phyloP scores from a whole-genome alignment of 2,888 invertebrate species.

The Agriotes lineatus region DNA sequence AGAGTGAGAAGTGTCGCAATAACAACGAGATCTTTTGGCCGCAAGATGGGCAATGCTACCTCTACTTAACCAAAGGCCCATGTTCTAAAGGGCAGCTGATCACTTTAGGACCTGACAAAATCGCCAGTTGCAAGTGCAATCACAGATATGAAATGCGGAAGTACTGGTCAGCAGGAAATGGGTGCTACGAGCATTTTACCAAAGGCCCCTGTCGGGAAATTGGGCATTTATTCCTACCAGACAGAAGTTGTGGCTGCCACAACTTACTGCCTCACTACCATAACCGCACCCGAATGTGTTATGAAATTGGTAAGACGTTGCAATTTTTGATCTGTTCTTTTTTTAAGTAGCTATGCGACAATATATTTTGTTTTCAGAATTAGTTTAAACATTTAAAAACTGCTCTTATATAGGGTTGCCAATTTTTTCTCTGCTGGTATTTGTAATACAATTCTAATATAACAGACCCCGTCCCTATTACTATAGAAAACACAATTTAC shows the following conservation, averaged over 20 bases:
- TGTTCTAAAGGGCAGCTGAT: constrained; percentile 82
- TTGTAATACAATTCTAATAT: too few relatives aligned
- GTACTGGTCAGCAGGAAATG: constrained; percentile 72
- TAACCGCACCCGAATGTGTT: constrained; percentile 76
- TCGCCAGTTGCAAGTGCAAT: constrained; percentile 75
- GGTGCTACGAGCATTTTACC: constrained; percentile 85
- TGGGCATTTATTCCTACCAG: constrained; percentile 84
- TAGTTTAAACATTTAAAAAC: too few relatives aligned
- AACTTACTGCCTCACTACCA: constrained; percentile 81
- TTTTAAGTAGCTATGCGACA: too few relatives aligned
- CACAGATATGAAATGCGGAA: constrained; percentile 63
- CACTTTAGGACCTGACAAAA: constrained; percentile 70
- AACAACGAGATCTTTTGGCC: constrained; percentile 82
- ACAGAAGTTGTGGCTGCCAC: constrained; percentile 80
- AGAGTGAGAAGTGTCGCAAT: constrained; percentile 74
- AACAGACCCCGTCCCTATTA: too few relatives aligned
- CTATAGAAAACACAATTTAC: too few relatives aligned
- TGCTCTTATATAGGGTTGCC: too few relatives aligned
- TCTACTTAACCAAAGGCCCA: constrained; percentile 78
- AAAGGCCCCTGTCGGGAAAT: constrained; percentile 82
- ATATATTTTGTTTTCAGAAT: too few relatives aligned
- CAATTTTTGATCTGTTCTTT: too few relatives aligned
- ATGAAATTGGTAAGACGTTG: constrained; percentile 75
- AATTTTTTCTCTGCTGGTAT: too few relatives aligned
- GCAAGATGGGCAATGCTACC: constrained; percentile 80